Evolutionary conservation across 1,140 invertebrate genomes (phyloP), one percentile per base, ranked within the genome.

Genomic region (Lepidurus arcticus): DNA sequence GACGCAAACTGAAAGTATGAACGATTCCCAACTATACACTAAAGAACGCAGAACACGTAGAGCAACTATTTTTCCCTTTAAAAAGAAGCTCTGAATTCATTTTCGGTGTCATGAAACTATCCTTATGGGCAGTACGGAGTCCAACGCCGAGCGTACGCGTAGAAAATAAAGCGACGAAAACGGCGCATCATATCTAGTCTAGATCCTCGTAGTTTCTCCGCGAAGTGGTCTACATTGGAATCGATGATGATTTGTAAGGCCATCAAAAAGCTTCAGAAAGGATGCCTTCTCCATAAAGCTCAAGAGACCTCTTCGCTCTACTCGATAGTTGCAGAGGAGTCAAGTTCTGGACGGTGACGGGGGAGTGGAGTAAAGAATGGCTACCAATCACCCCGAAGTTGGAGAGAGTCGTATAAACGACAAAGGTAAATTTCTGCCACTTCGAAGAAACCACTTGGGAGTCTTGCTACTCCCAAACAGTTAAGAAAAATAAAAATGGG

Each of bases 221-320:
- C 21, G 53, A 65, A 65, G 53, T 65, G 53, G 53, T 65, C 53
- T 21, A 65, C 53, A 21, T 16, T 21, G 21, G 53, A 65, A 65
- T 65, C 53, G 53, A 65, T 65, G 16, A 65, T 65, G 53, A 65
- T 65, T 65, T 65, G 53, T 65, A 65, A 65, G 7, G 53, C 53
- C 53, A 65, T 65, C 53, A 65, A 21, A 65, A 65, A 65, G 53
- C 53, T 65, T 65, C 53, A 65, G 21, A 65, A 65, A 65, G 53
- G 53, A 65, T 65, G 53, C 53, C 53, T 65, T 65, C 53, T 11
- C 13, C 21, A 13, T 13, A 65, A 65, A 65, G 53, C 53, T 65
- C 21, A 21, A 65, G 53, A 65, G 53, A 65, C 53, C 53, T 65
- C 53, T 7, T 11, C 53, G 13, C 9, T 65, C 53, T 65, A 13